A percentile compares a stretch with the other conserved stretches of the same genome.
Evolutionary conservation across 92 coral and sea anemone species (phyloP).

Genomic region (Porites rus): DNA sequence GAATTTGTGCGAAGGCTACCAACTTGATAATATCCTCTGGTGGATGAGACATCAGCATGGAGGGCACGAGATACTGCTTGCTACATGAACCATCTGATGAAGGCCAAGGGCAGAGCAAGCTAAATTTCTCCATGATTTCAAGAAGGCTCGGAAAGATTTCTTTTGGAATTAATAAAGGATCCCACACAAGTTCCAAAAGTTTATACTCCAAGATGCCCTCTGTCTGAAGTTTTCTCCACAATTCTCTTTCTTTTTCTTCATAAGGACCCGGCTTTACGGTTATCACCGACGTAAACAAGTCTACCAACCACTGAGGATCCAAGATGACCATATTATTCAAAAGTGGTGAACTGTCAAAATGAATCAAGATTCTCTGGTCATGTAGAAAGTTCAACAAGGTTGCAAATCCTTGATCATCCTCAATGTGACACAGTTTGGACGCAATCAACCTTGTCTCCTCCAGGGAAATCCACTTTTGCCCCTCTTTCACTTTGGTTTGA

Average conservation of each 20-base stretch:
- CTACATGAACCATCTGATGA: neutral
- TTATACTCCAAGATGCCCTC: slow-evolving; percentile 37
- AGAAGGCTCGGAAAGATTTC: slow-evolving; percentile 18
- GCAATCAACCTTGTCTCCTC: slow-evolving; percentile 33
- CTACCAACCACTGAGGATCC: too few relatives aligned
- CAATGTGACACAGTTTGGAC: slow-evolving; percentile 10
- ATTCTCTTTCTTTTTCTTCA: neutral
- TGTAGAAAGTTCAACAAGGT: neutral
- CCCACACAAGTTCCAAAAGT: slow-evolving; percentile 33
- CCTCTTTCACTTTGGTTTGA: too few relatives aligned
- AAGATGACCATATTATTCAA: too few relatives aligned
- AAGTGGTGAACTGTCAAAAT: too few relatives aligned
- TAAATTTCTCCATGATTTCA: slow-evolving; percentile 6
- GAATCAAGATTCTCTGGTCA: too few relatives aligned
- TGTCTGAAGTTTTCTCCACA: slow-evolving; percentile 38
- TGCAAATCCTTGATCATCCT: neutral
- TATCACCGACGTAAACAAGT: neutral
- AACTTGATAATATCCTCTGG: neutral
- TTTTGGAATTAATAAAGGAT: neutral
- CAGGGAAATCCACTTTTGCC: too few relatives aligned
- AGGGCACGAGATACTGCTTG: slow-evolving; percentile 49
- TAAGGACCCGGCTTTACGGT: slow-evolving; percentile 43
- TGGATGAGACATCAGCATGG: slow-evolving; percentile 44
- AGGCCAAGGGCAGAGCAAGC: slow-evolving; percentile 33
- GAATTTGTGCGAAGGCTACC: neutral